Base-by-base conservation (phyloP, 2,888 invertebrate species). In the Rhabditoides inermis region DNA sequence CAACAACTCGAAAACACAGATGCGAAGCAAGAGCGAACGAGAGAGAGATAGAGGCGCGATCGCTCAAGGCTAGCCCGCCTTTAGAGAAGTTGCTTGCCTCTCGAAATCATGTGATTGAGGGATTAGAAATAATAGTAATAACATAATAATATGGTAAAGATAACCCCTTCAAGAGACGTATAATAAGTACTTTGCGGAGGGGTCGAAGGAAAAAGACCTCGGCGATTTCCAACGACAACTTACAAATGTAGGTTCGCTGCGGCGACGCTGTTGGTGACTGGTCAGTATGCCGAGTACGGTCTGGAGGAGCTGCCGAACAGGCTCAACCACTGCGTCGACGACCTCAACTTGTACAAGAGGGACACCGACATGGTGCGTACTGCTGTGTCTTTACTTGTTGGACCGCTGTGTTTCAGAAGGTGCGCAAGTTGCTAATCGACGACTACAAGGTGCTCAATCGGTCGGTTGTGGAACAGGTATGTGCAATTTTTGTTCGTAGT, bases 241-340 rank as follows among this genome's bases (percentile, higher is more conserved):
- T 27, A 25, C 15, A 54, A n/a, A 53, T 68, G 46, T 36, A 71
- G 70, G 23, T 71, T 72, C 45, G 64, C 62, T 22, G 69, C 72
- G 6, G 68, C 68, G 20, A 58, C 70, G 3, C 44, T 73, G 32
- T 49, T 73, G n/a, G 66, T 73, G 45, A 69, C 69, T 23, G 65
- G 69, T 10, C 72, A 73, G 49, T 73, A 73, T 49, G 70, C 69
- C 23, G 68, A 72, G 51, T 63, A 69, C 49, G 69, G 72, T 25
- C 45, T 73, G 39, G 70, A 70, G 35, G 60, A 73, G 45, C 58
- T 73, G 41, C 73, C 73, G n/a, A 63, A 59, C 30, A 45, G 72
- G n/a, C 54, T 73, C 18, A 70, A 65, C 45, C 68, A 69, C 49
- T 73, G 72, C 55, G 62, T 69, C 35, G 73, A 71, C 46, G 73